Conservation (phyloP, 2,113 vertebrate species). For the Xiphophorus hellerii region DNA sequence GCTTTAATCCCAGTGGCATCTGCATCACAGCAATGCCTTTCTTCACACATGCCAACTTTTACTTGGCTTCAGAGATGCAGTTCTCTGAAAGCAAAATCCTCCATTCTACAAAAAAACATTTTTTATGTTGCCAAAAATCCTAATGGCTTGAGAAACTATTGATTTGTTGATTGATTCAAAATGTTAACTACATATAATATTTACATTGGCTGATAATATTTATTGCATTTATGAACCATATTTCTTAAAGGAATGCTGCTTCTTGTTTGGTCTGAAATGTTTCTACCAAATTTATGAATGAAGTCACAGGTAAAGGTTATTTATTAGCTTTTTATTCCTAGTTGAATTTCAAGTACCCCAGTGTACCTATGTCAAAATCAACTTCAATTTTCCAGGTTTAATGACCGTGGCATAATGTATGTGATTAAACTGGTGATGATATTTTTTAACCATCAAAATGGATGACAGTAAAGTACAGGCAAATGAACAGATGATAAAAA, state of each 20-base stretch:
- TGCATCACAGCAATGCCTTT: conserved; percentile 31
- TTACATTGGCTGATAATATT: conserved; percentile 5
- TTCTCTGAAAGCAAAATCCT: conserved; percentile 24
- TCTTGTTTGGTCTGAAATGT: conserved; percentile 14
- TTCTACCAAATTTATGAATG: neutral
- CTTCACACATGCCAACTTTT: conserved; percentile 28
- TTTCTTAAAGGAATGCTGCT: neutral
- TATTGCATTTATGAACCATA: neutral
- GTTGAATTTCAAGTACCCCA: conserved; percentile 35
- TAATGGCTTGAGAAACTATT: conserved; percentile 6
- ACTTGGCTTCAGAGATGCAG: conserved; percentile 29
- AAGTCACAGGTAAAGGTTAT: conserved; percentile 24
- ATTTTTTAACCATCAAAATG: conserved; percentile 66
- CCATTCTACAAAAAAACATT: conserved; percentile 11
- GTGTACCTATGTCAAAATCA: conserved; percentile 46
- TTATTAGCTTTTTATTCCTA: conserved; percentile 48
- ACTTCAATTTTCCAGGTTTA: conserved; percentile 52
- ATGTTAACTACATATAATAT: conserved; percentile 3
- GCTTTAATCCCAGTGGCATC: conserved; percentile 36
- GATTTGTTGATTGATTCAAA: neutral
- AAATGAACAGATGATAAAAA: conserved; percentile 68
- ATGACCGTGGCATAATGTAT: conserved; percentile 38
- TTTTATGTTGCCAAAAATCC: conserved; percentile 2
- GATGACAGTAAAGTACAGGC: conserved; percentile 61
- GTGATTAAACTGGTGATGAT: conserved; percentile 58